These are phyloP conservation scores for Drosophila sordidapex DNA, from an alignment of 2,888 invertebrate genomes.

Conservation along the genomic window DNA sequence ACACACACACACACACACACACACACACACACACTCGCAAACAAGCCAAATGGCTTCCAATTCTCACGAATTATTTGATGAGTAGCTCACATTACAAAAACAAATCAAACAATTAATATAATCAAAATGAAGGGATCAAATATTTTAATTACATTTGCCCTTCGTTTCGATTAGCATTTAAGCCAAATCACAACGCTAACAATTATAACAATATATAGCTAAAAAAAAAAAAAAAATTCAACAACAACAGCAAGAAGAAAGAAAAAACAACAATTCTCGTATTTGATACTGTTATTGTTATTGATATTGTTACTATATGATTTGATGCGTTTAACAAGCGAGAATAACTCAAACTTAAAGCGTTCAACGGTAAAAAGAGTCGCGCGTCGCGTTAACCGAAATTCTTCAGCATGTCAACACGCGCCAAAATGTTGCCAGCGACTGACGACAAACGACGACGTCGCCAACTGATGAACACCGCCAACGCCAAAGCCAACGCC, in stretches of 20 bases:
- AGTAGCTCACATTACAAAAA: conserved; percentile 22
- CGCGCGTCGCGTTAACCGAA: conserved; percentile 75
- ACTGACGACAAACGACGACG: conserved; percentile 73
- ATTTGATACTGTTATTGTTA: conserved; percentile 10
- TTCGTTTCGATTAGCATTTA: conserved; percentile 16
- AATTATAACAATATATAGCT: conserved; percentile 7
- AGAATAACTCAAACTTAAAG: conserved; percentile 56
- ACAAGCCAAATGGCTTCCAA: conserved; percentile 18
- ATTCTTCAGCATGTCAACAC: conserved; percentile 83
- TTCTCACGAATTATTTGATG: conserved; percentile 17
- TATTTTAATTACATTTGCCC: conserved; percentile 48
- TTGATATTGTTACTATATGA: conserved; percentile 33
- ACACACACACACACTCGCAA: conserved; percentile 1
- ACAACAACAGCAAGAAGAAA: conserved; percentile 6
- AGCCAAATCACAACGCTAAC: conserved; percentile 9
- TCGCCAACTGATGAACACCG: conserved; percentile 44
- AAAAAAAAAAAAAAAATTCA: conserved; percentile 6
- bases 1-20: not conserved
- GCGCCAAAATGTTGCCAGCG: conserved; percentile 84
- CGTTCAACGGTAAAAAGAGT: conserved; percentile 76
- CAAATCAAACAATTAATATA: not conserved
- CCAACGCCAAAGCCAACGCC: not conserved
- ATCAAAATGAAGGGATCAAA: conserved; percentile 7
- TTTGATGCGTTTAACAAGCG: conserved; percentile 57
- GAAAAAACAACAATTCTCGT: conserved; percentile 6